Evolutionary conservation across 2,113 vertebrate genomes (phyloP).

Genomic region (Eidolon helvum): DNA sequence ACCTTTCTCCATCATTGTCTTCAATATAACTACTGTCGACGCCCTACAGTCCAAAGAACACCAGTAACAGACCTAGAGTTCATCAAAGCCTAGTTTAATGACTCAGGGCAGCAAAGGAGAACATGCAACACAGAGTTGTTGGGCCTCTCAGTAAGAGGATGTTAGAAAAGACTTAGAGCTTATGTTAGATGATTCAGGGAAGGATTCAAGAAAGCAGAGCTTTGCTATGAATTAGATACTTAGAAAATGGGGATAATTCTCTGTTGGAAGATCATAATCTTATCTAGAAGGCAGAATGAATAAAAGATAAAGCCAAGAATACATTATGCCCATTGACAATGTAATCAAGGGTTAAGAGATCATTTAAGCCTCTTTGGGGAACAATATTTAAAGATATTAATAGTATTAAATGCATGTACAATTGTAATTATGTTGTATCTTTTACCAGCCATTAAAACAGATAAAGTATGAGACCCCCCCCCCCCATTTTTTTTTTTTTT

Average conservation of each 20-base stretch:
- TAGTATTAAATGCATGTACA: neutral
- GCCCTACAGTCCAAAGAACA: neutral
- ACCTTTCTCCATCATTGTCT: neutral
- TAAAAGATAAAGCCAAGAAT: neutral
- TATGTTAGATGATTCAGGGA: neutral
- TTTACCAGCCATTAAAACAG: neutral
- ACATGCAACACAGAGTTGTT: neutral
- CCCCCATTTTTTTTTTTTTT: neutral
- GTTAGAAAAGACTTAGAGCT: neutral
- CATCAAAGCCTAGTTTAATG: neutral
- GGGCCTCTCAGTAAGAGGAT: neutral
- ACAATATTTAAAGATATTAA: neutral
- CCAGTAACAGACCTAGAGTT: neutral
- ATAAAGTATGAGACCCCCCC: neutral
- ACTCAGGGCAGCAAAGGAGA: neutral
- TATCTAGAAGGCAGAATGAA: neutral
- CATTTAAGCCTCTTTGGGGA: neutral
- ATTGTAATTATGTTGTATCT: neutral
- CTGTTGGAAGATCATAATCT: neutral
- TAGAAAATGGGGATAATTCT: neutral
- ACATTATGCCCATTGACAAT: neutral
- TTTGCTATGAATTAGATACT: neutral
- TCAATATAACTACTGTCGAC: neutral
- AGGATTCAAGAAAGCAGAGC: neutral
- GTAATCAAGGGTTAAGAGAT: neutral